Evolutionary conservation across 1,140 invertebrate species (phyloP).

Genomic region (Drosophila nigromelanica): DNA sequence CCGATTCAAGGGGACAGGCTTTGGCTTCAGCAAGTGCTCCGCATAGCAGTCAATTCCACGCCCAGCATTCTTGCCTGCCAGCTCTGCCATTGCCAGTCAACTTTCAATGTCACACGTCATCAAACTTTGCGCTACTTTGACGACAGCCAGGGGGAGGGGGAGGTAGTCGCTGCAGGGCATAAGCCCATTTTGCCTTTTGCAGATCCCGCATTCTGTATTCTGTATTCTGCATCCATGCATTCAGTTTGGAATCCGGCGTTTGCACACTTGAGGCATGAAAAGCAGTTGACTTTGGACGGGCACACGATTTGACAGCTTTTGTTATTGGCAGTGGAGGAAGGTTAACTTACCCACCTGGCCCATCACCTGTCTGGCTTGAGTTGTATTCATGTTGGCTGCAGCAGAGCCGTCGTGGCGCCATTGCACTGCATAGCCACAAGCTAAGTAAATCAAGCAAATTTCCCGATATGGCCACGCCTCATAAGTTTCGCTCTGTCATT

Average conservation of each 20-base stretch:
- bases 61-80: background rate
- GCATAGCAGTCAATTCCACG: slow-evolving; percentile 18
- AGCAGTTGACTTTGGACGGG: slow-evolving; percentile 30
- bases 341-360: background rate
- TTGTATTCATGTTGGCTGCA: slow-evolving; percentile 58
- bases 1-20: slow-evolving; percentile 10
- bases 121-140: slow-evolving; percentile 61
- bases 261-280: slow-evolving; percentile 36
- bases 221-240: slow-evolving; percentile 4
- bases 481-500: slow-evolving; percentile 15
- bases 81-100: slow-evolving; percentile 45
- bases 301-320: slow-evolving; percentile 43
- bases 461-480: slow-evolving; percentile 27
- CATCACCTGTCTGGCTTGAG: slow-evolving; percentile 16
- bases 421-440: slow-evolving; percentile 46
- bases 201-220: background rate
- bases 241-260: slow-evolving; percentile 16
- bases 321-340: slow-evolving; percentile 6
- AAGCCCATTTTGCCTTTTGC: slow-evolving; percentile 1
- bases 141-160: background rate
- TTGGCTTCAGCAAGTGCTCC: background rate
- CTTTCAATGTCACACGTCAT: slow-evolving; percentile 82
- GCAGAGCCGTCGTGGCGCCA: slow-evolving; percentile 16
- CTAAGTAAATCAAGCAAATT: slow-evolving; percentile 68
- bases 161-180: background rate